Evolutionary conservation across 2,888 invertebrate species (phyloP).

Genomic region (Nezara viridula): DNA sequence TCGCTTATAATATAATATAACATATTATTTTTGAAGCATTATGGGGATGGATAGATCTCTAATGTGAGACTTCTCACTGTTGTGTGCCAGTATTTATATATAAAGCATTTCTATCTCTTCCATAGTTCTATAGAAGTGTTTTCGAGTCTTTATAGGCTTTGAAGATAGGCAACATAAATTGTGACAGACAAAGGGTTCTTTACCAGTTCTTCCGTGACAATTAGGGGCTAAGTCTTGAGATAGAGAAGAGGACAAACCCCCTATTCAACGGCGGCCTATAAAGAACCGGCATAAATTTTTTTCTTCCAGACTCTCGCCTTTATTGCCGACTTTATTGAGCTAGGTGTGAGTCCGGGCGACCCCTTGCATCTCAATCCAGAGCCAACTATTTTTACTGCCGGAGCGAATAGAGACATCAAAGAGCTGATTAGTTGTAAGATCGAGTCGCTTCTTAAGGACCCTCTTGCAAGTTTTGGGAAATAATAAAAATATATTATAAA

Average conservation of each 20-base stretch:
- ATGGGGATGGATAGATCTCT: no score
- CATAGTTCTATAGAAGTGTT: no score
- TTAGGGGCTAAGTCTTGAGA: neutral
- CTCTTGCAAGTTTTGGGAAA: neutral
- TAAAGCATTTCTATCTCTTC: no score
- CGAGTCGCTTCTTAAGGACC: neutral
- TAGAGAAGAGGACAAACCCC: neutral
- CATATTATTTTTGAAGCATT: no score
- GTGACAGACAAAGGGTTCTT: neutral
- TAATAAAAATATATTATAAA: neutral
- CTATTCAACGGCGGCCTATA: neutral
- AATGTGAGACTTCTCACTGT: no score
- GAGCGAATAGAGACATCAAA: neutral
- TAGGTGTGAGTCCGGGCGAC: conserved; percentile 13
- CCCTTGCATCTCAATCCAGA: conserved; percentile 8
- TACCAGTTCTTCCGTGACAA: neutral
- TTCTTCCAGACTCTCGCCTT: neutral
- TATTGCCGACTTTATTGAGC: conserved; percentile 3
- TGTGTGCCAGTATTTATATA: no score
- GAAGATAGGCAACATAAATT: no score
- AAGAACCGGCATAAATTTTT: conserved; percentile 28
- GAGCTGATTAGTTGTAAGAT: neutral
- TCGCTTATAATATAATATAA: no score
- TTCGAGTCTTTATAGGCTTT: no score
- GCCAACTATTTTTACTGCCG: conserved; percentile 9